Conservation (phyloP, 2,888 invertebrate genomes). For the Cerceris rybyensis region DNA sequence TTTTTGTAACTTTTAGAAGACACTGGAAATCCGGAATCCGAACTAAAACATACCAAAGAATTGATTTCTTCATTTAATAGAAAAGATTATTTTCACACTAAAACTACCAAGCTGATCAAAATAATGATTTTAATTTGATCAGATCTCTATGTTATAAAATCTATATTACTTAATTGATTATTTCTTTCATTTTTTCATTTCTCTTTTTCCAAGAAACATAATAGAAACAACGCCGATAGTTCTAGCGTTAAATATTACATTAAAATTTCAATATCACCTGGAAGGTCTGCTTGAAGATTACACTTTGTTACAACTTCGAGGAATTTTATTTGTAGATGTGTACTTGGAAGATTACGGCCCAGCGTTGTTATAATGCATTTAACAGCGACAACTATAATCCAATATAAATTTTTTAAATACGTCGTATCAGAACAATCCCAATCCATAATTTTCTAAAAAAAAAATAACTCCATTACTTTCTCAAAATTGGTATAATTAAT, state of each 20-base stretch:
- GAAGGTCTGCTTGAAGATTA: conserved; percentile 70
- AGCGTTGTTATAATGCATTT: conserved; percentile 85
- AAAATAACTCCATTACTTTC: background rate
- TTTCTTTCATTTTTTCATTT: no score
- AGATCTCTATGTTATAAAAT: no score
- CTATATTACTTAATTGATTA: no score
- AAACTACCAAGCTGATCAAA: no score
- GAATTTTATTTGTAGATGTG: conserved; percentile 86
- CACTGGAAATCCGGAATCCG: conserved; percentile 82
- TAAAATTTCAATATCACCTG: conserved; percentile 59
- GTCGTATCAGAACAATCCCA: conserved; percentile 81
- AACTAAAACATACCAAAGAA: conserved; percentile 66
- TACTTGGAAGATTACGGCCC: conserved; percentile 85
- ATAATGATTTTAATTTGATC: no score
- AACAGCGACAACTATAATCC: conserved; percentile 84
- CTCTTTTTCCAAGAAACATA: no score
- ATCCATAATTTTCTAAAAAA: conserved; percentile 72
- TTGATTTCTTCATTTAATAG: conserved; percentile 1
- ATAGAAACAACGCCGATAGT: no score
- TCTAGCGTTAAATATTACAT: background rate
- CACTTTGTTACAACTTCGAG: conserved; percentile 80
- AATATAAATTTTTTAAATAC: conserved; percentile 83
- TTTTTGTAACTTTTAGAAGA: conserved; percentile 83
- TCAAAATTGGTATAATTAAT: background rate
- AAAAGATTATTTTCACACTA: background rate